phyloP scores from a whole-genome alignment of 35 echinoderm and acorn worm species.

The Heliocidaris tuberculata region DNA sequence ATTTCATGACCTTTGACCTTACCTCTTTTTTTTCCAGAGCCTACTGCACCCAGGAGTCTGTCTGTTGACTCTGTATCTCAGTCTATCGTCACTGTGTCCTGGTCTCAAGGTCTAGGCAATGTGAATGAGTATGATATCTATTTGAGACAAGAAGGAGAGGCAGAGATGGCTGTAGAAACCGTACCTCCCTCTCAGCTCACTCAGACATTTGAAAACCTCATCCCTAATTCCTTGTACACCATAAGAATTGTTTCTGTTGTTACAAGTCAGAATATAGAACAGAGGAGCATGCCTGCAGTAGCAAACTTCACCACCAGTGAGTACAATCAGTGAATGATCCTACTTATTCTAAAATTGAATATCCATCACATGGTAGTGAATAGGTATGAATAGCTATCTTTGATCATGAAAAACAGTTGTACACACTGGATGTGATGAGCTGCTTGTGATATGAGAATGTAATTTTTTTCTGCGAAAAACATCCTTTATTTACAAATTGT shows the following conservation, averaged over 20 bases:
- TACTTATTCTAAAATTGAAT: too few species aligned
- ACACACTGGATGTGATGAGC: too few species aligned
- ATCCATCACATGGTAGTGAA: too few species aligned
- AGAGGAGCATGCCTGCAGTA: constrained; percentile 6
- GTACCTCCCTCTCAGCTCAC: neutral
- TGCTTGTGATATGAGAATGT: too few species aligned
- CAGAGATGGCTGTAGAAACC: neutral
- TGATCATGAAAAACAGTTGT: too few species aligned
- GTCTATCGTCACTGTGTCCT: constrained; percentile 49
- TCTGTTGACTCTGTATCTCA: constrained; percentile 36
- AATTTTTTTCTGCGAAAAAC: too few species aligned
- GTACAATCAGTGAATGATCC: neutral
- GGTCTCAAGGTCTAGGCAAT: neutral
- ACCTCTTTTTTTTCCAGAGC: constrained; percentile 23
- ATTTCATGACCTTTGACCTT: neutral
- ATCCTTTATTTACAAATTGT: too few species aligned
- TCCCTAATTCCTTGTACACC: neutral
- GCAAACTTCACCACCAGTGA: neutral
- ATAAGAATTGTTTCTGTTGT: constrained; percentile 21
- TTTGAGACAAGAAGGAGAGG: neutral
- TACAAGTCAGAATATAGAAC: neutral
- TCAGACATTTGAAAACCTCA: constrained; percentile 40
- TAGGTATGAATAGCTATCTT: too few species aligned
- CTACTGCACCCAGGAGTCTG: constrained; percentile 24
- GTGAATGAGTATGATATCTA: constrained; percentile 38